Conservation (phyloP, 1,140 invertebrate genomes). For the Papilio polytes region DNA sequence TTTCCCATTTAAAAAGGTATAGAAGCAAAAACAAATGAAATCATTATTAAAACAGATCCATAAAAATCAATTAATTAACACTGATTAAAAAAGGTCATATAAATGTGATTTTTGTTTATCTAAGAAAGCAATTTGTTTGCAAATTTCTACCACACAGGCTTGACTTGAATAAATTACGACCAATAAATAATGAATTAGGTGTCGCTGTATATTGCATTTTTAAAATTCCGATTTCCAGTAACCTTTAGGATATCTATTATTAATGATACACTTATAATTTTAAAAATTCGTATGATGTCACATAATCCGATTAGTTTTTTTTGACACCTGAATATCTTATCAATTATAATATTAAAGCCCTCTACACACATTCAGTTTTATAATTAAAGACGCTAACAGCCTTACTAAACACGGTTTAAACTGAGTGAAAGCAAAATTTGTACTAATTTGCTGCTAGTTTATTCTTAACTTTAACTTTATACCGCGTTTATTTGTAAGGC, state of each 20-base stretch:
- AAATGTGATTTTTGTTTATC: conserved; percentile 28
- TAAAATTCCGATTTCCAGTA: conserved; percentile 25
- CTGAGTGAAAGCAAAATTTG: no score
- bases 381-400: no score
- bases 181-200: conserved; percentile 34
- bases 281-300: background rate
- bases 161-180: conserved; percentile 25
- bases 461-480: no score
- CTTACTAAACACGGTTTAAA: no score
- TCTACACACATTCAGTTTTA: no score
- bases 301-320: conserved; percentile 7
- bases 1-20: background rate
- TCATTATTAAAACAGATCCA: conserved; percentile 15
- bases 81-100: conserved; percentile 36
- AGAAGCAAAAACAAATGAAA: background rate
- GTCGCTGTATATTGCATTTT: conserved; percentile 24
- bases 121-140: conserved; percentile 39
- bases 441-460: no score
- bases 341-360: no score
- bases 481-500: no score
- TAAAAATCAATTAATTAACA: conserved; percentile 34
- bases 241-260: conserved; percentile 15
- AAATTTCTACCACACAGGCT: conserved; percentile 34
- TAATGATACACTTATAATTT: conserved; percentile 12
- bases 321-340: background rate